Evolutionary conservation across 2,888 invertebrate genomes (phyloP).

Genomic region (Biston stratarius): DNA sequence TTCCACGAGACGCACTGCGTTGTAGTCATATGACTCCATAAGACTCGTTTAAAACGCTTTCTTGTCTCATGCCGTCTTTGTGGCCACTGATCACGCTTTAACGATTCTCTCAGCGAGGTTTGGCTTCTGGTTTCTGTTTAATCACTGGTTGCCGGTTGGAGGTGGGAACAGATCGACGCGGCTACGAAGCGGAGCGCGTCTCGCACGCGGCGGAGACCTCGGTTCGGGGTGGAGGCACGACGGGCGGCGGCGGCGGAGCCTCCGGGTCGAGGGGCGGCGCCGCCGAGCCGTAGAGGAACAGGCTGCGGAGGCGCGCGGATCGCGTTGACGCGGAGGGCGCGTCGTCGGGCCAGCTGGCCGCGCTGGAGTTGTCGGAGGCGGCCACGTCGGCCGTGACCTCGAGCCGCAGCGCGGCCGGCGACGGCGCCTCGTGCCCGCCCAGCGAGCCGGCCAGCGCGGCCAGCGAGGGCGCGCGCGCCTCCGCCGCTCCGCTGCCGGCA

Average conservation of each 20-base stretch:
- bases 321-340: constrained; percentile 69
- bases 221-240: constrained; percentile 7
- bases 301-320: constrained; percentile 67
- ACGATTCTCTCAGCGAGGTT: too few species aligned
- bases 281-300: constrained; percentile 77
- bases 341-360: constrained; percentile 66
- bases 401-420: constrained; percentile 65
- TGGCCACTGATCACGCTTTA: too few species aligned
- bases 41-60: too few species aligned
- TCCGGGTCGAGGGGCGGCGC: constrained; percentile 68
- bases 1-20: too few species aligned
- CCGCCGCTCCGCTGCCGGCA: constrained; percentile 71
- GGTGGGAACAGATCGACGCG: neutral
- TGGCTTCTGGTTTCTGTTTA: too few species aligned
- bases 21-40: too few species aligned
- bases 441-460: constrained; percentile 80
- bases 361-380: constrained; percentile 65
- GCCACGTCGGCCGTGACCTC: constrained; percentile 74
- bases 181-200: constrained; percentile 1
- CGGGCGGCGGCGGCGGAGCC: constrained; percentile 45
- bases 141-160: too few species aligned
- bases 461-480: constrained; percentile 74
- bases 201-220: neutral
- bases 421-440: constrained; percentile 67
- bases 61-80: too few species aligned